These are phyloP conservation scores for Drosophila carrolli DNA, from an alignment of 1,140 invertebrate genomes.

Conservation along the genomic window DNA sequence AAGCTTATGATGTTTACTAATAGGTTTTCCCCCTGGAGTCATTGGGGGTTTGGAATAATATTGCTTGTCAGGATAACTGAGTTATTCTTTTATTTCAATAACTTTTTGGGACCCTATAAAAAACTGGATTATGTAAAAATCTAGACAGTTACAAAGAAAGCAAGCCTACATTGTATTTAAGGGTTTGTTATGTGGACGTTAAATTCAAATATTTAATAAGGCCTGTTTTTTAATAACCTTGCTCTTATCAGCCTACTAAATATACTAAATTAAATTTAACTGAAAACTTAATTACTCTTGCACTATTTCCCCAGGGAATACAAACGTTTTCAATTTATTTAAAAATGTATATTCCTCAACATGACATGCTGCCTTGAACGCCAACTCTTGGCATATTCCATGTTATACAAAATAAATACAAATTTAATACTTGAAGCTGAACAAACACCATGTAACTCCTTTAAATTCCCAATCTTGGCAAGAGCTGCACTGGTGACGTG, in stretches of 20 bases:
- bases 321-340: too few species aligned
- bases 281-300: background rate
- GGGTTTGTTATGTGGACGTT: too few species aligned
- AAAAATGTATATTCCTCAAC: background rate
- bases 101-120: background rate
- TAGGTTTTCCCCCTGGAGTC: slow-evolving; percentile 6
- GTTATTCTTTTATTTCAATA: background rate
- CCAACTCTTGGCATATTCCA: background rate
- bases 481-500: slow-evolving; percentile 35
- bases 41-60: background rate
- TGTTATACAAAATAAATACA: slow-evolving; percentile 18
- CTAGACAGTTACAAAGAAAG: too few species aligned
- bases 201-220: too few species aligned
- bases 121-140: background rate
- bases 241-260: background rate
- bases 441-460: background rate
- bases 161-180: too few species aligned
- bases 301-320: background rate
- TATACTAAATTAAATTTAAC: background rate
- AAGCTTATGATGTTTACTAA: slow-evolving; percentile 43
- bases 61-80: background rate
- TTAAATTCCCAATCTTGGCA: slow-evolving; percentile 14
- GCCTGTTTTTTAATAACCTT: background rate
- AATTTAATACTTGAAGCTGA: background rate
- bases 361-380: background rate